Evolutionary conservation across 2,888 invertebrate species (phyloP), one percentile per base, ranked within the genome.

Genomic region (Synergus gifuensis): DNA sequence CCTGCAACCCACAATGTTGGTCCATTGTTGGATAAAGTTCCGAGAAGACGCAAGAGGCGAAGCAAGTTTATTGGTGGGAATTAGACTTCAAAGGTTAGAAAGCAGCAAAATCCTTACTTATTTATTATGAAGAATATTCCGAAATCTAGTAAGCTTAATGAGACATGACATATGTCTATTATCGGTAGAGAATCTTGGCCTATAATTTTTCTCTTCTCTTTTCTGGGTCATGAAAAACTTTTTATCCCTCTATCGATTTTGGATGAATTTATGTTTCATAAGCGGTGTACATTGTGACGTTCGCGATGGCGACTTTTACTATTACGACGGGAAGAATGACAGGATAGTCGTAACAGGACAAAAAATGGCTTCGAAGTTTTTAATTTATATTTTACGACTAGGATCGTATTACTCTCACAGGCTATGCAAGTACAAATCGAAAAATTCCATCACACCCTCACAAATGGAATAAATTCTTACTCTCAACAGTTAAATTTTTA

Each of bases 31-130:
- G 76, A 76, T 76, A 80, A 84, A 82, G 83, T 85, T 83, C 79
- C 28, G 76, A 77, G 79, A 79, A 76, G 81, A 81, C 62, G 79
- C 81, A 81, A 81, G 81, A 81, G 81, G 73, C 67, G 79, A 81
- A 60, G 78, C 82, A 85, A 85, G 84, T 84, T 84, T 82, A 84
- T 83, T 78, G 80, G 79, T 69, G 81, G 83, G 80, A 82, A 83
- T 84, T 84, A 83, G 82, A 77, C 22, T 77, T 73, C 5, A 28
- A 11, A n/a, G 36, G 49, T 36, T 36, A 76, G 80, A 77, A 80
- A 79, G 66, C 66, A 63, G 77, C 76, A 82, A 85, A 82, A 85
- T 81, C 79, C 54, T 60, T 12, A 16, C 60, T 81, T 82, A 84
- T 82, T 84, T 83, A 83, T 84, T 82, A 79, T 81, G 78, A 81